Evolutionary conservation across 2,797 vertebrate genomes (phyloP).

Genomic region (Glyptemys insculpta): DNA sequence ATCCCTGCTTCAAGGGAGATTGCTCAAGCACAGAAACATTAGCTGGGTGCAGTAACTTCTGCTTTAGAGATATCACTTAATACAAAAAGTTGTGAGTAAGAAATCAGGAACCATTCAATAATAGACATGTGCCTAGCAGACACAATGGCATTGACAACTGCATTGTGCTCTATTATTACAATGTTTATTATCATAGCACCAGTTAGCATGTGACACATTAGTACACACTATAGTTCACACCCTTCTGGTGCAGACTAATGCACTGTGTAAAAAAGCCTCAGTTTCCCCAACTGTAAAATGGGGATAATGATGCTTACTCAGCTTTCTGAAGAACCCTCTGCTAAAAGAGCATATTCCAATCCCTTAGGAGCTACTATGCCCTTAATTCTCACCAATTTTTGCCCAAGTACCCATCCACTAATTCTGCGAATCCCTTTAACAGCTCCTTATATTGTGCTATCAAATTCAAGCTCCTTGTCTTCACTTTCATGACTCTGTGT

Average conservation of each 20-base stretch:
- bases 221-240: neutral
- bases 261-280: neutral
- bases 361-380: neutral
- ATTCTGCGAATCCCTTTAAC: neutral
- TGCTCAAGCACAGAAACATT: neutral
- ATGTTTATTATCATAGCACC: neutral
- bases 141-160: neutral
- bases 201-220: neutral
- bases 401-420: neutral
- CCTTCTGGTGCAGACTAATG: neutral
- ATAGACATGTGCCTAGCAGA: neutral
- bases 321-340: neutral
- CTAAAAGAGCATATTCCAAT: neutral
- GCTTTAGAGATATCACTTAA: neutral
- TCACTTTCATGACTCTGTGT: neutral
- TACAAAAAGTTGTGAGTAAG: neutral
- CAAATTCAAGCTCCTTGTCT: fast-evolving
- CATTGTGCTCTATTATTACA: neutral
- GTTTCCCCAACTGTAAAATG: neutral
- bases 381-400: neutral
- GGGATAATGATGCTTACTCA: neutral
- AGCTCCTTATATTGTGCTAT: neutral
- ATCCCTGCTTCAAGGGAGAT: neutral
- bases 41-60: neutral
- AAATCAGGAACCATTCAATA: neutral